Base-by-base conservation (phyloP, 2,797 vertebrate species). In the Hydrophis major region DNA sequence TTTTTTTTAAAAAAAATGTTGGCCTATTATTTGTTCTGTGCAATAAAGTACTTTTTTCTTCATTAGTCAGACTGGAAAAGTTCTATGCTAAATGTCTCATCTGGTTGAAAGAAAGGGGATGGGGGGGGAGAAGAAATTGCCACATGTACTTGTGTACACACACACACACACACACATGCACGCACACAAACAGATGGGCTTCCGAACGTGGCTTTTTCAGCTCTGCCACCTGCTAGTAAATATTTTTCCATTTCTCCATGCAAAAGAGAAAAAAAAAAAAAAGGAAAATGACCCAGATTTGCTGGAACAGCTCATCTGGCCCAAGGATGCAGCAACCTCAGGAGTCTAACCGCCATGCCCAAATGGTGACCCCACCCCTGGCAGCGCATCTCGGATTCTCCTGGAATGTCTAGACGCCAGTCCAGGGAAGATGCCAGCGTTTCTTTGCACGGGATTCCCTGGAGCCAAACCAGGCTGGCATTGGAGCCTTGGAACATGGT, bases 361-460 rank as follows among this genome's bases (percentile, higher is more conserved):
- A 93, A 93, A 93, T 86, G 86, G 90, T 93, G 93, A 93, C 90
- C 90, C 90, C 93, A 50, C 90, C 90, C 93, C 90, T 91, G 93
- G 93, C 93, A 93, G 16, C 50, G 3, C 13, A 12, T 89, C 93
- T 90, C 13, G 59, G 93, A 93, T 91, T 86, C 90, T 91, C 93
- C 50, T 89, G 93, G 93, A 93, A 93, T 93, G 93, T 93, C 93
- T 93, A 93, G 93, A 93, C 93, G 59, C 90, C 93, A 91, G 87
- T 93, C 90, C 69, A 20, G 69, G 91, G 50, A 25, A 56, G 59
- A 89, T 66, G 93, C 90, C 90, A 89, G 90, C 90, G 69, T 91
- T 83, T 90, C 53, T 90, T 90, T 27, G 93, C 90, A 86, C 57
- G 93, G 93, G 93, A 93, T 93, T 93, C 93, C 93, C 93, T 93